Conservation (phyloP, 2,113 vertebrate genomes). For the Saccopteryx bilineata region DNA sequence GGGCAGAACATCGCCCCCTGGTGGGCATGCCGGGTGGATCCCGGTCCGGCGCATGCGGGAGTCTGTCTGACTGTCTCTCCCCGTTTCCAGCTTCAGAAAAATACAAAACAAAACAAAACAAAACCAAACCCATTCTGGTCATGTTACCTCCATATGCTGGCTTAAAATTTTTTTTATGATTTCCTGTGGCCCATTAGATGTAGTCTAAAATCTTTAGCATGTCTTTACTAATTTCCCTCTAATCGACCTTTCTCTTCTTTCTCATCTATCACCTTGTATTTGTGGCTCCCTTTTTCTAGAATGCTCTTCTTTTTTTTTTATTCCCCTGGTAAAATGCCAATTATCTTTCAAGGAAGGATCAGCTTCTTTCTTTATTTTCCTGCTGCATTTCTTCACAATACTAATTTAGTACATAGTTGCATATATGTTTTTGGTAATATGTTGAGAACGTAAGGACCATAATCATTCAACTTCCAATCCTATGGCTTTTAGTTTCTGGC, state of each 20-base stretch:
- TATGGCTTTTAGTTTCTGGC: neutral
- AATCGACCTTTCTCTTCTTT: conserved; percentile 29
- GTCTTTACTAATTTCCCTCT: neutral
- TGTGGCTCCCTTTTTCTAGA: neutral
- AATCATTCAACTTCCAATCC: neutral
- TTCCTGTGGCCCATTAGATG: neutral
- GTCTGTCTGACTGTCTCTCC: too few relatives aligned
- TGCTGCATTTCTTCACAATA: neutral
- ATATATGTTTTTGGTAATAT: neutral
- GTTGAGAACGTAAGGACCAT: neutral
- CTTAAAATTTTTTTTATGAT: neutral
- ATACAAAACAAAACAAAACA: too few relatives aligned
- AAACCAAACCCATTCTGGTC: neutral
- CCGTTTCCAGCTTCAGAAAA: too few relatives aligned
- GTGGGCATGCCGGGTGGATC: too few relatives aligned
- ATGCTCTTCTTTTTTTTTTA: neutral
- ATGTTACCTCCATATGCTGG: neutral
- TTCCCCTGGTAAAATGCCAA: neutral
- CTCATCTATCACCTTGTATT: neutral
- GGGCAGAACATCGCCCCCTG: too few relatives aligned
- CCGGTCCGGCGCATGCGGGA: too few relatives aligned
- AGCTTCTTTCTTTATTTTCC: neutral
- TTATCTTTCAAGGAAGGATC: neutral
- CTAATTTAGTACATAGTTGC: neutral
- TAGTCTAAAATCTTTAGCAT: neutral